These are phyloP conservation scores for Alsophila aescularia DNA, from an alignment of 2,888 invertebrate genomes.

Conservation along the genomic window DNA sequence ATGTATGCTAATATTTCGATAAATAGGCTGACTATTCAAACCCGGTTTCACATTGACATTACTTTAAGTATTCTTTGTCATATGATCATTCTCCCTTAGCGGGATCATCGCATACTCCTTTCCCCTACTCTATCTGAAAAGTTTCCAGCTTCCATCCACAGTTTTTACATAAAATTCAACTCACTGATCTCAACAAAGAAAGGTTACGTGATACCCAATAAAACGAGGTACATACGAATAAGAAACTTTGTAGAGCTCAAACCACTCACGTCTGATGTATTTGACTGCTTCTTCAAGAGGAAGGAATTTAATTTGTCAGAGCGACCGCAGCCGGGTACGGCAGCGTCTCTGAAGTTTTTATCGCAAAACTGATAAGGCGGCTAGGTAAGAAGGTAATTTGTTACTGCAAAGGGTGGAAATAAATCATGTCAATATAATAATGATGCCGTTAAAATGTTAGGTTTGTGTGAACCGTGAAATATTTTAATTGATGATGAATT, in stretches of 20 bases:
- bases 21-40: no score
- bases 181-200: slow-evolving; percentile 10
- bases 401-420: slow-evolving; percentile 27
- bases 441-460: not conserved
- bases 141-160: not conserved
- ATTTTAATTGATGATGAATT: not conserved
- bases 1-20: no score
- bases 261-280: slow-evolving; percentile 30
- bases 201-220: slow-evolving; percentile 24
- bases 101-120: no score
- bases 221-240: slow-evolving; percentile 17
- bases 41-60: no score
- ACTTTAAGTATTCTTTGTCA: no score
- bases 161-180: slow-evolving; percentile 1
- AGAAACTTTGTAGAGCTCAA: slow-evolving; percentile 21
- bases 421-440: slow-evolving; percentile 22
- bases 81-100: no score
- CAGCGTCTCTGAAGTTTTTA: slow-evolving; percentile 54
- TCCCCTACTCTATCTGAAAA: not conserved
- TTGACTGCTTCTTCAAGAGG: slow-evolving; percentile 49
- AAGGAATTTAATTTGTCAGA: slow-evolving; percentile 58
- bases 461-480: not conserved
- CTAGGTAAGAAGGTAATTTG: slow-evolving; percentile 41
- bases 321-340: slow-evolving; percentile 40
- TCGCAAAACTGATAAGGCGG: slow-evolving; percentile 52